These are phyloP conservation scores for Stegostoma tigrinum DNA, from an alignment of 2,113 vertebrate species.

Conservation along the genomic window DNA sequence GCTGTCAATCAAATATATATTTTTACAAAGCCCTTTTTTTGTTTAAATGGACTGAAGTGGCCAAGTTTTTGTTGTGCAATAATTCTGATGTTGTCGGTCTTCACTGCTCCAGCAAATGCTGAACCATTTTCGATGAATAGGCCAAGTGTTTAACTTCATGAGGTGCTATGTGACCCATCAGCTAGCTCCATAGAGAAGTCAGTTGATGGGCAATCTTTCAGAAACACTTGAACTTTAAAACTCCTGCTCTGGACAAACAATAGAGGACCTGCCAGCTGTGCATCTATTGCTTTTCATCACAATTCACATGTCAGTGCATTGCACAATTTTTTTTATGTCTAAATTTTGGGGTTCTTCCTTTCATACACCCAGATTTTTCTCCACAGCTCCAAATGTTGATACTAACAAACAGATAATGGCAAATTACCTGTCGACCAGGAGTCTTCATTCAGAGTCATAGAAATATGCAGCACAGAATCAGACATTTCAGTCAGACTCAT, in stretches of 20 bases:
- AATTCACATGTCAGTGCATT: neutral
- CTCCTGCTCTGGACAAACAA: neutral
- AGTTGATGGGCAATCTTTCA: neutral
- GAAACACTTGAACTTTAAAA: neutral
- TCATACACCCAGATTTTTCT: neutral
- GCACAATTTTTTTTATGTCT: neutral
- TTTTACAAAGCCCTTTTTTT: neutral
- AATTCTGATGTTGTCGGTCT: neutral
- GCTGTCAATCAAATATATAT: neutral
- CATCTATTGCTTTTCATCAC: neutral
- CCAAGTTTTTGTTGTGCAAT: neutral
- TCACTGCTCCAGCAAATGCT: neutral
- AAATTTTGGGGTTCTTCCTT: neutral
- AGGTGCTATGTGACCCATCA: neutral
- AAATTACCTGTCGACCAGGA: neutral
- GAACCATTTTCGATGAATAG: neutral
- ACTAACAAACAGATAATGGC: neutral
- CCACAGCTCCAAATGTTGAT: neutral
- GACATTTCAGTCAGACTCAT: too few species aligned
- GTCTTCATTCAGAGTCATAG: neutral
- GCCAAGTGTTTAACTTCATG: neutral
- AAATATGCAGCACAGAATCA: too few species aligned
- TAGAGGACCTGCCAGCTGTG: neutral
- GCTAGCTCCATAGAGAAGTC: neutral
- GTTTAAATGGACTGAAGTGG: neutral